Evolutionary conservation across 2,113 vertebrate species (phyloP).

Genomic region (Columbina picui): DNA sequence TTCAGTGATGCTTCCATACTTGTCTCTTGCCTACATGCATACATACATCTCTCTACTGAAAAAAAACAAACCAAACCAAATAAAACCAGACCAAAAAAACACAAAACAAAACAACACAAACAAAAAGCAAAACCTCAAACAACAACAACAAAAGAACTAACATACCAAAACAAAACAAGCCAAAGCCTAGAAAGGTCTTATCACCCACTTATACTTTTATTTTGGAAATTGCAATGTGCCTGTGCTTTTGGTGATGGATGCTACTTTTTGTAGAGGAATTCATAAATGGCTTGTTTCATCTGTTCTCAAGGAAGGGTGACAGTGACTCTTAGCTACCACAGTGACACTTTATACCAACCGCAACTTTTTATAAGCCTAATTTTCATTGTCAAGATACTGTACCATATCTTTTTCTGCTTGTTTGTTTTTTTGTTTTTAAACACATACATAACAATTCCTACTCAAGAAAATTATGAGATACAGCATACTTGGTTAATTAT

Average conservation of each 20-base stretch:
- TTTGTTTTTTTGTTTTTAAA: background rate
- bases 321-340: background rate
- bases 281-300: background rate
- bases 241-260: background rate
- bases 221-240: background rate
- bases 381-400: background rate
- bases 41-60: rapidly evolving
- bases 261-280: background rate
- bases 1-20: background rate
- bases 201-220: background rate
- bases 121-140: background rate
- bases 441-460: background rate
- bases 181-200: background rate
- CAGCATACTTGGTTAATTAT: background rate
- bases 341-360: background rate
- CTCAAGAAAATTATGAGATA: background rate
- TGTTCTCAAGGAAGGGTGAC: background rate
- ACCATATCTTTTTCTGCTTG: rapidly evolving
- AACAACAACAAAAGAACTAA: background rate
- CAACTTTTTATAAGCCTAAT: background rate
- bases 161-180: too few relatives aligned
- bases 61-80: background rate
- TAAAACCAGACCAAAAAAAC: background rate
- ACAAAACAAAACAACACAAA: rapidly evolving
- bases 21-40: background rate